Percentiles rank a stretch among this genome's conserved stretches.
Conservation (phyloP, 2,113 vertebrate genomes). For the Chlorodrepanis virens region DNA sequence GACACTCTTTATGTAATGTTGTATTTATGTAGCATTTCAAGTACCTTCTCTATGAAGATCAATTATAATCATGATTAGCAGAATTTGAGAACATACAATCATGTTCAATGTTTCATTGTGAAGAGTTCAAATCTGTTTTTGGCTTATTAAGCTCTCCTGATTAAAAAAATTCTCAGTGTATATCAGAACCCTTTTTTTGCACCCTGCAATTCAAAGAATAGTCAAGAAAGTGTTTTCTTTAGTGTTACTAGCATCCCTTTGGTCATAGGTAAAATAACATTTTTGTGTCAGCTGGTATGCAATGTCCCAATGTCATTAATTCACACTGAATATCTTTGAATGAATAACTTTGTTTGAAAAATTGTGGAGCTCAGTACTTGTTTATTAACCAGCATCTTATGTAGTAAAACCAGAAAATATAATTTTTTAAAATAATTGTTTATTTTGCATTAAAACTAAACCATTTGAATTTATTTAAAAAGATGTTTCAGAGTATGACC, state of each 20-base stretch:
- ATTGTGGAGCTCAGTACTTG: not conserved
- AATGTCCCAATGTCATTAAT: not conserved
- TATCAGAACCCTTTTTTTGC: not conserved
- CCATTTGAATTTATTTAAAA: not conserved
- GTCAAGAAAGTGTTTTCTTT: not conserved
- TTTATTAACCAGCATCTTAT: not conserved
- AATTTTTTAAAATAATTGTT: not conserved
- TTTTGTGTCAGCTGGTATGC: not conserved
- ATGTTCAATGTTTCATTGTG: not conserved
- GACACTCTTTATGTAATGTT: not conserved
- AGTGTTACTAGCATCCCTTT: not conserved
- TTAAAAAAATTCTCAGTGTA: not conserved
- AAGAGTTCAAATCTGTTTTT: not conserved
- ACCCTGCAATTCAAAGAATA: not conserved
- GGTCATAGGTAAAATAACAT: not conserved
- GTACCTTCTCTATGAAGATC: not conserved
- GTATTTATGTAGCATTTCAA: not conserved
- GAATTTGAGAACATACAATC: not conserved
- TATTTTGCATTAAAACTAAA: not conserved
- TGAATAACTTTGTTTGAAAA: not conserved
- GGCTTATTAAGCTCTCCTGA: not conserved
- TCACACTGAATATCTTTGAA: not conserved
- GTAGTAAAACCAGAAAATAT: not conserved
- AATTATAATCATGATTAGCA: not conserved
- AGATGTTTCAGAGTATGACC: not conserved